These are phyloP conservation scores for Ceraclea dissimilis DNA, from an alignment of 2,888 invertebrate species.

Conservation along the genomic window DNA sequence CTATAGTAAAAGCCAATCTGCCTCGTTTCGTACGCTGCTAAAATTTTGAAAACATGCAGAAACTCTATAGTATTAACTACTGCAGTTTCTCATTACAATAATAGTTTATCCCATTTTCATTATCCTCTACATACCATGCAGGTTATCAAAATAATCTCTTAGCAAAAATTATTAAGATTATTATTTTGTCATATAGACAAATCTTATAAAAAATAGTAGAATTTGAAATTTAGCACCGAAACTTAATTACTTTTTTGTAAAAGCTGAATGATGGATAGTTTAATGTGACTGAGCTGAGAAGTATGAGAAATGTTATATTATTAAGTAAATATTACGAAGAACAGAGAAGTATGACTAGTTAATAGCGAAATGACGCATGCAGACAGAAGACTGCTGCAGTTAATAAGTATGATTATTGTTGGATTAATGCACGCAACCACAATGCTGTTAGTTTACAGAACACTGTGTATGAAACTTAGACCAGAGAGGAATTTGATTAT, in stretches of 20 bases:
- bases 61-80: constrained; percentile 3
- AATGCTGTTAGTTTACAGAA: constrained; percentile 8
- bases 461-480: background rate
- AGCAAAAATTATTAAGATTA: too few relatives aligned
- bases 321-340: background rate
- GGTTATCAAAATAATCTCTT: too few relatives aligned
- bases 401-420: too few relatives aligned
- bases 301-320: background rate
- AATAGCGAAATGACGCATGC: constrained; percentile 22
- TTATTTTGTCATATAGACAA: too few relatives aligned
- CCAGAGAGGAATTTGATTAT: background rate
- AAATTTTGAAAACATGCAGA: background rate
- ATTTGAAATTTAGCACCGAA: too few relatives aligned
- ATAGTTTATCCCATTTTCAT: background rate
- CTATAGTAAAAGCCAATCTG: background rate
- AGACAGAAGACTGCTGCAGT: constrained; percentile 20
- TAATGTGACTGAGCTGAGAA: background rate
- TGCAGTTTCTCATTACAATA: too few relatives aligned
- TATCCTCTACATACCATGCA: too few relatives aligned
- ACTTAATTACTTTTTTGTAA: too few relatives aligned
- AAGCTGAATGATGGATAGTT: too few relatives aligned
- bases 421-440: constrained; percentile 19
- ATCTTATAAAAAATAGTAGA: too few relatives aligned
- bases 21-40: background rate
- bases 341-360: constrained; percentile 3